Percentiles rank a stretch among this genome's conserved stretches.
These are phyloP conservation scores for Leptinotarsa haldemani DNA, from an alignment of 2,888 invertebrate species.

Conservation along the genomic window DNA sequence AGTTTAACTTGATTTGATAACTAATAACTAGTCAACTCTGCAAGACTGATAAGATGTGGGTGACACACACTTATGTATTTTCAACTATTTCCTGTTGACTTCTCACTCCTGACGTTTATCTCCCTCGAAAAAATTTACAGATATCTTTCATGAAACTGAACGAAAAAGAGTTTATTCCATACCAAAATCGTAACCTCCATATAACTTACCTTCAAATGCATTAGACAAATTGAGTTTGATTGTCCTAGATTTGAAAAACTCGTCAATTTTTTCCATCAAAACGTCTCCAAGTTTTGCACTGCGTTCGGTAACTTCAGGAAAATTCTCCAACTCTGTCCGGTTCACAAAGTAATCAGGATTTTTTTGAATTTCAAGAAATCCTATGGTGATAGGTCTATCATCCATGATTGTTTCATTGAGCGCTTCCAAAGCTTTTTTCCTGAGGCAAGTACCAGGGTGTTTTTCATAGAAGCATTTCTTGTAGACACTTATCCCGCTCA, in stretches of 20 bases:
- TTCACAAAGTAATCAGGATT: constrained; percentile 60
- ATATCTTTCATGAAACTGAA: too few species aligned
- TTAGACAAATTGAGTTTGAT: constrained; percentile 63
- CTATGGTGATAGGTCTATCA: constrained; percentile 60
- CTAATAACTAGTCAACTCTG: too few species aligned
- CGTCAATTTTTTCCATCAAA: constrained; percentile 62
- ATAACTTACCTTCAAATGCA: constrained; percentile 57
- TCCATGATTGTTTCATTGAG: constrained; percentile 65
- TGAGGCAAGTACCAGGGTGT: constrained; percentile 64
- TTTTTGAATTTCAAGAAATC: constrained; percentile 60
- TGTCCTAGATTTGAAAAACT: constrained; percentile 65
- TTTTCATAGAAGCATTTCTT: constrained; percentile 61
- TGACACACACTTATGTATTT: too few species aligned
- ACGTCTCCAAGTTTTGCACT: constrained; percentile 66
- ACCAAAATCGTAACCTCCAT: too few species aligned
- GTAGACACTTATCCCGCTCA: constrained; percentile 48
- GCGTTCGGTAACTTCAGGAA: constrained; percentile 69
- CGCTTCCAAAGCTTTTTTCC: constrained; percentile 61
- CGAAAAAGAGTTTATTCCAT: too few species aligned
- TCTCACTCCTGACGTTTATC: too few species aligned
- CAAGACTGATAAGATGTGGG: too few species aligned
- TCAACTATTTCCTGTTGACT: too few species aligned
- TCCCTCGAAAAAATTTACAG: too few species aligned
- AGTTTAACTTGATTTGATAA: too few species aligned
- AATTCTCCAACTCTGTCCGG: constrained; percentile 64